phyloP scores from a whole-genome alignment of 2,888 invertebrate species.

The Allacma fusca region DNA sequence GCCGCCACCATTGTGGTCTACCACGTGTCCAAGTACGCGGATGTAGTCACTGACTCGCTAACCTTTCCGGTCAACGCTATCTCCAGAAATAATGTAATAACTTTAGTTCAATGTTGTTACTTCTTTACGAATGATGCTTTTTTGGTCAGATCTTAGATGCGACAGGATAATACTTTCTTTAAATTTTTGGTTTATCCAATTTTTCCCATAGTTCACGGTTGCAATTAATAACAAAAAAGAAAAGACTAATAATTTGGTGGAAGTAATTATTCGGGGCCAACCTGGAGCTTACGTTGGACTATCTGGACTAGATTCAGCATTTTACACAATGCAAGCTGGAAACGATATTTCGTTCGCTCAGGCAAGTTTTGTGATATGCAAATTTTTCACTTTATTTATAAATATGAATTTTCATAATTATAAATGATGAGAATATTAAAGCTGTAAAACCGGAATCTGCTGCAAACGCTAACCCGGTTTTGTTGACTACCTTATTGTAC shows the following conservation, averaged over 20 bases:
- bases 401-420: too few relatives aligned
- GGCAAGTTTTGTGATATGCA: slow-evolving; percentile 65
- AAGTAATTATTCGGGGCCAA: slow-evolving; percentile 91
- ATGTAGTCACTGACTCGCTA: slow-evolving; percentile 88
- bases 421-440: too few relatives aligned
- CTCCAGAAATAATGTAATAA: slow-evolving; percentile 81
- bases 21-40: slow-evolving; percentile 80
- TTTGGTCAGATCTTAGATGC: too few relatives aligned
- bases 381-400: background rate
- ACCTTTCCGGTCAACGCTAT: slow-evolving; percentile 98
- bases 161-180: too few relatives aligned
- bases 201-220: slow-evolving; percentile 80
- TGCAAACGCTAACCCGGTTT: too few relatives aligned
- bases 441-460: too few relatives aligned
- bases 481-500: too few relatives aligned
- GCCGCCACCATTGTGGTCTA: slow-evolving; percentile 89
- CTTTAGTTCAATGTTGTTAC: slow-evolving; percentile 4
- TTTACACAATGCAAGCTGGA: slow-evolving; percentile 92
- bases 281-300: slow-evolving; percentile 94
- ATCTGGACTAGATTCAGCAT: slow-evolving; percentile 86
- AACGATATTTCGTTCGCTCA: slow-evolving; percentile 88
- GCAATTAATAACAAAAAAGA: slow-evolving; percentile 92
- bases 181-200: too few relatives aligned
- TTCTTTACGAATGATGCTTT: slow-evolving; percentile 9
- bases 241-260: slow-evolving; percentile 89